Evolutionary conservation across 2,113 vertebrate species (phyloP).

Genomic region (Atractosteus spatula): DNA sequence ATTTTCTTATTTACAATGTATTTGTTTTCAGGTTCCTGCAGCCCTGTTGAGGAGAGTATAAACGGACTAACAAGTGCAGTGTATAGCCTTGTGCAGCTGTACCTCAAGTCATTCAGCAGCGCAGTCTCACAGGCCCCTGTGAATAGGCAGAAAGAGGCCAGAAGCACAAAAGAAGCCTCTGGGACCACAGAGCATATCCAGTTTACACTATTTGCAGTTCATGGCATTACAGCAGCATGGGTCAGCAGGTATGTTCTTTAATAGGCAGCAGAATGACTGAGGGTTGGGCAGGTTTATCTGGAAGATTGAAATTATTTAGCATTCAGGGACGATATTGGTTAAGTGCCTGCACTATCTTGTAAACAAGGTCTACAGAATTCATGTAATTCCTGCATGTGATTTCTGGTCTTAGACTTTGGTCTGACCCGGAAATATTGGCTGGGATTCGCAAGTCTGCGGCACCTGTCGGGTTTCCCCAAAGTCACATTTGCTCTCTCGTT

Average conservation of each 20-base stretch:
- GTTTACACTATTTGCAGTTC: constrained; percentile 87
- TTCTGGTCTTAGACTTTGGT: no score
- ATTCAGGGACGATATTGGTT: no score
- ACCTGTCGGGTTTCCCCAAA: no score
- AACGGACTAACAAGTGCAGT: constrained; percentile 77
- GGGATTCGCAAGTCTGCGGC: no score
- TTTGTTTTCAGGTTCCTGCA: constrained; percentile 46
- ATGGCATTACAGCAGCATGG: constrained; percentile 85
- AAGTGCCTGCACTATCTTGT: no score
- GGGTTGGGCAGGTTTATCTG: no score
- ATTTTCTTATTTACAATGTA: constrained; percentile 10
- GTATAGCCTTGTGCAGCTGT: constrained; percentile 79
- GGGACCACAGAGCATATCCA: constrained; percentile 86
- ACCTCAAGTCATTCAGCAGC: constrained; percentile 70
- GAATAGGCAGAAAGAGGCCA: constrained; percentile 33
- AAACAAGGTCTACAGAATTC: no score
- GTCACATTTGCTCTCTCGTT: no score
- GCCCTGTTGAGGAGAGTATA: constrained; percentile 73
- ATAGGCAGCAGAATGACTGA: no score
- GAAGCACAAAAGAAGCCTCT: constrained; percentile 74
- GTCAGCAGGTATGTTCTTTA: constrained; percentile 77
- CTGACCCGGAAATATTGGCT: no score
- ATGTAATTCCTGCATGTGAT: no score
- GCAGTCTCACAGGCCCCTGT: constrained; percentile 36
- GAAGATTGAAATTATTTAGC: no score